Evolutionary conservation across 2,113 vertebrate species (phyloP).

Genomic region (Rousettus leschenaultii): DNA sequence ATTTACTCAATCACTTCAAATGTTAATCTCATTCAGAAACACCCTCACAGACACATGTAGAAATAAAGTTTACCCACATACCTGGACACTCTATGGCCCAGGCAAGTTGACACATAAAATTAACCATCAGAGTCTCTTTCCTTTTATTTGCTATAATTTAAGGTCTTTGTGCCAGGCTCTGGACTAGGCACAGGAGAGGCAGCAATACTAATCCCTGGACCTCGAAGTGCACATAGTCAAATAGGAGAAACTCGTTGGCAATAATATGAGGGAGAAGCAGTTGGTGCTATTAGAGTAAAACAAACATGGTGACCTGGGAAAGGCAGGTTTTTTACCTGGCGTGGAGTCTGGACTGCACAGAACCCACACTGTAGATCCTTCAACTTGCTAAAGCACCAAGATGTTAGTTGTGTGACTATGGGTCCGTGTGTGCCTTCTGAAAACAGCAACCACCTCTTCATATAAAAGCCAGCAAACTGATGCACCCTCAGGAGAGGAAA

Average conservation of each 20-base stretch:
- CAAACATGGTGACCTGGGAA: not conserved
- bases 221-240: not conserved
- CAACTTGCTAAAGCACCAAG: not conserved
- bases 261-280: not conserved
- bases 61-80: not conserved
- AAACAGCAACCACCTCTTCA: not conserved
- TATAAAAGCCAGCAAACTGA: not conserved
- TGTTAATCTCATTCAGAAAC: not conserved
- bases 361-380: not conserved
- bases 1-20: not conserved
- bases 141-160: slow-evolving; percentile 4
- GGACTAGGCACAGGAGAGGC: not conserved
- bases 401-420: not conserved
- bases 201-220: not conserved
- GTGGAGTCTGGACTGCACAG: not conserved
- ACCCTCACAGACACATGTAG: not conserved
- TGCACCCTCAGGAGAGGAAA: not conserved
- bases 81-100: not conserved
- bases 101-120: not conserved
- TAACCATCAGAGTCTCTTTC: not conserved
- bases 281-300: not conserved
- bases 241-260: not conserved
- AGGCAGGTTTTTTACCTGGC: not conserved
- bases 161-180: not conserved
- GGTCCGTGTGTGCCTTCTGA: not conserved